These are phyloP conservation scores for Hemaris fuciformis DNA, from an alignment of 2,888 invertebrate genomes.

Conservation along the genomic window DNA sequence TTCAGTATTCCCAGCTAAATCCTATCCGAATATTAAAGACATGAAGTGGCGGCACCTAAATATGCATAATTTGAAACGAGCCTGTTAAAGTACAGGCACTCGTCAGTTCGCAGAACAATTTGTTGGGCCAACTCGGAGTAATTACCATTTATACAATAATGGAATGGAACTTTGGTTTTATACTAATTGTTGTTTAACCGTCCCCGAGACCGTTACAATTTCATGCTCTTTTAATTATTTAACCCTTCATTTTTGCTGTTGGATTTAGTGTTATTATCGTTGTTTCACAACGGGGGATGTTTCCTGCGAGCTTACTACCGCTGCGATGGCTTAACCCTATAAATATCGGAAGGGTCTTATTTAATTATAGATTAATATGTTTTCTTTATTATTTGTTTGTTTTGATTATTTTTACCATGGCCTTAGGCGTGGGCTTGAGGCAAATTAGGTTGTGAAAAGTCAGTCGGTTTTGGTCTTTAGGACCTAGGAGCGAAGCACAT, in stretches of 20 bases:
- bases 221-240: conserved; percentile 33
- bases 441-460: too few relatives aligned
- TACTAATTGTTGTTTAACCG: conserved; percentile 34
- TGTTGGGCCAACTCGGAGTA: conserved; percentile 26
- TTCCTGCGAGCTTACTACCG: background rate
- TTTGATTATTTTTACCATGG: background rate
- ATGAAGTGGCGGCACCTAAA: background rate
- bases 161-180: conserved; percentile 44
- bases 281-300: background rate
- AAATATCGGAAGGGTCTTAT: conserved; percentile 11
- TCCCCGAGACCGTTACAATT: conserved; percentile 30
- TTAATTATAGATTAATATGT: conserved; percentile 30
- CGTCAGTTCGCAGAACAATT: conserved; percentile 12
- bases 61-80: conserved; percentile 10
- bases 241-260: conserved; percentile 25
- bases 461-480: too few relatives aligned
- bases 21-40: background rate
- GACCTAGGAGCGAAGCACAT: too few relatives aligned
- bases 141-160: conserved; percentile 41
- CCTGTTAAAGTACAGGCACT: conserved; percentile 10
- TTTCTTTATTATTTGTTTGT: conserved; percentile 15
- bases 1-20: background rate
- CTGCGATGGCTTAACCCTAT: background rate
- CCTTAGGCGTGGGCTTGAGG: too few relatives aligned
- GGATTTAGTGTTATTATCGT: conserved; percentile 9